Evolutionary conservation across 1,140 invertebrate genomes (phyloP).

Genomic region (Sminthurinus signatus): DNA sequence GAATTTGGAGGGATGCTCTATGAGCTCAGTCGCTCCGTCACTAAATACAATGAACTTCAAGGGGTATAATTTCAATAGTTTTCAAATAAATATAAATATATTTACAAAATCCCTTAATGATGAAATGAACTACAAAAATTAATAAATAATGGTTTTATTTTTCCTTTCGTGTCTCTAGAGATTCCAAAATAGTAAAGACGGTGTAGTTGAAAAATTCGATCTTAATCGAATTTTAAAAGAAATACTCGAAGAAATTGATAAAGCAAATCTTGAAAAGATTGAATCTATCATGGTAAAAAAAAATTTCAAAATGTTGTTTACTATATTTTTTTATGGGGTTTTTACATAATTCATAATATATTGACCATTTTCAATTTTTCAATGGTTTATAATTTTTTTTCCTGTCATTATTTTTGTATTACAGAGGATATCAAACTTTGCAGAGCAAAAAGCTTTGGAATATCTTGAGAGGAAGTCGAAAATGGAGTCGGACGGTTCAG

Average conservation of each 20-base stretch:
- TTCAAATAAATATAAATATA: too few species aligned
- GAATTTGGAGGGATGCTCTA: conserved; percentile 80
- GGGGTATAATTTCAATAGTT: conserved; percentile 19
- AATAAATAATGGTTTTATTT: background rate
- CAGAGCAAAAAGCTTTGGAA: conserved; percentile 51
- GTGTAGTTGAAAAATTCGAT: conserved; percentile 60
- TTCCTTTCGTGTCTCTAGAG: conserved; percentile 34
- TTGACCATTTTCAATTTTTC: too few species aligned
- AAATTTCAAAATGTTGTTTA: too few species aligned
- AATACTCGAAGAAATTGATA: conserved; percentile 64
- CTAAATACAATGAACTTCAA: conserved; percentile 50
- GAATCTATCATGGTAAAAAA: conserved; percentile 69
- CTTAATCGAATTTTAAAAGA: conserved; percentile 63
- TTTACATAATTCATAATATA: too few species aligned
- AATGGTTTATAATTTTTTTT: too few species aligned
- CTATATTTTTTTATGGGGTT: too few species aligned
- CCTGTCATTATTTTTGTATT: too few species aligned
- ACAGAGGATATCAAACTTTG: conserved; percentile 44
- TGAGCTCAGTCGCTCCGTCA: conserved; percentile 77
- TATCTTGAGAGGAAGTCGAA: conserved; percentile 16
- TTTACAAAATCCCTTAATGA: too few species aligned
- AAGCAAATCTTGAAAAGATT: conserved; percentile 73
- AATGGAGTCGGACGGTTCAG: conserved; percentile 5
- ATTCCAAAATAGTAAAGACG: conserved; percentile 38
- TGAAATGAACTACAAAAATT: background rate